Conservation (phyloP, 2,113 vertebrate genomes). For the Tragelaphus buxtoni region DNA sequence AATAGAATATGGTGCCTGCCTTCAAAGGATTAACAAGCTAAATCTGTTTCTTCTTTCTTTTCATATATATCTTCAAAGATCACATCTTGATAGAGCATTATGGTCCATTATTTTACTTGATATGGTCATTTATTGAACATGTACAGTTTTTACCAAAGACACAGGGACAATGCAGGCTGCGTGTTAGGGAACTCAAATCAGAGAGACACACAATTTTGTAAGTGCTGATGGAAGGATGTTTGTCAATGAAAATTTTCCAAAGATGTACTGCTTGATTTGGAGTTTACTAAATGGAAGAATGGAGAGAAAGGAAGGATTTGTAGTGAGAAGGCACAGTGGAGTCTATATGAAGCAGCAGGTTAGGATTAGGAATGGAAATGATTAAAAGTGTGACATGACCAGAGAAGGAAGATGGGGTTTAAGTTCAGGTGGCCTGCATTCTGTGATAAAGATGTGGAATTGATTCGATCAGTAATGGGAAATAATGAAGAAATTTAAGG, state of each 20-base stretch:
- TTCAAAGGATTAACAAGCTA: neutral
- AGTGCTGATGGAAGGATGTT: neutral
- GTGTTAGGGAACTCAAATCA: neutral
- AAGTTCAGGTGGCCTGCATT: neutral
- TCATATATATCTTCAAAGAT: neutral
- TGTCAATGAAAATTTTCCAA: neutral
- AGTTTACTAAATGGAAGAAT: neutral
- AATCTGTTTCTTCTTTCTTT: neutral
- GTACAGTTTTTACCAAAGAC: accelerated
- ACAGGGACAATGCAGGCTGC: neutral
- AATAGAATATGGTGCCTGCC: neutral
- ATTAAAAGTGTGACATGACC: neutral
- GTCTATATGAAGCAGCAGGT: neutral
- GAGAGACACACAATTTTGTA: neutral
- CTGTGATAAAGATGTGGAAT: neutral
- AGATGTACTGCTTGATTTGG: neutral
- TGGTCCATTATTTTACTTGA: neutral
- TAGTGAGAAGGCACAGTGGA: neutral
- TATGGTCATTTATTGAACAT: neutral
- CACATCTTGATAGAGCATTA: neutral
- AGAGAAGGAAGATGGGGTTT: neutral
- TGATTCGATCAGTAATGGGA: neutral
- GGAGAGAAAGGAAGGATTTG: neutral
- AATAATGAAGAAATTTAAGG: neutral
- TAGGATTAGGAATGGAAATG: neutral